Base-by-base conservation (phyloP, 2,888 invertebrate genomes). In the Cryptosula pallasiana region DNA sequence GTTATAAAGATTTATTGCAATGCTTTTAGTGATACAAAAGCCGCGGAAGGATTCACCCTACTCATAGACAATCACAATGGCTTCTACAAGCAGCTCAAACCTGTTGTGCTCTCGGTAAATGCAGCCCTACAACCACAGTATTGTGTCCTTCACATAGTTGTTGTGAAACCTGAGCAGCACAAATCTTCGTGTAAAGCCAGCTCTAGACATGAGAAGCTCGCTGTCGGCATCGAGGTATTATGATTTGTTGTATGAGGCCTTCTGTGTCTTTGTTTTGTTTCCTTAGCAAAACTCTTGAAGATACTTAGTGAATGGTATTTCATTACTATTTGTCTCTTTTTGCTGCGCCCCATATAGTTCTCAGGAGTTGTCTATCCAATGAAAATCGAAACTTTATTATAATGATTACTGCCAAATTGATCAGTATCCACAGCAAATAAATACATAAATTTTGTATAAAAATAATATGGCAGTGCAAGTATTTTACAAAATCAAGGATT, bases 1-100 rank as follows among this genome's bases (percentile, higher is more conserved):
- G n/a, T n/a, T n/a, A n/a, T n/a, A n/a, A n/a, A n/a, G n/a, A n/a
- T n/a, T n/a, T n/a, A n/a, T n/a, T n/a, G n/a, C n/a, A n/a, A n/a
- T n/a, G n/a, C 76, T 89, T 89, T 69, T 88, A 93, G 93, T 83
- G 93, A 93, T 82, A 92, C 93, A 79, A 90, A 91, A 71, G 89
- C 91, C 80, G 90, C 92, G 77, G 89, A 92, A 80, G 94, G 97
- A 75, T 95, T 97, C 87, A 94, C 95, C 71, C 92, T 96, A 77
- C 89, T 99, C 79, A 92, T 98, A 82, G 98, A 99, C 87, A 97
- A 97, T 94, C 90, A 97, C 81, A 84, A 85, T 72, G 95, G 95
- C 79, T 90, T 80, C 70, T 81, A 81, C 81, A 77, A 78, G 27
- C 79, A 81, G 69, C 77, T 81, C 36, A 78, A 78, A 57, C 77